These are phyloP conservation scores for Dasysyrphus tricinctus DNA, from an alignment of 2,888 invertebrate species.

Conservation along the genomic window DNA sequence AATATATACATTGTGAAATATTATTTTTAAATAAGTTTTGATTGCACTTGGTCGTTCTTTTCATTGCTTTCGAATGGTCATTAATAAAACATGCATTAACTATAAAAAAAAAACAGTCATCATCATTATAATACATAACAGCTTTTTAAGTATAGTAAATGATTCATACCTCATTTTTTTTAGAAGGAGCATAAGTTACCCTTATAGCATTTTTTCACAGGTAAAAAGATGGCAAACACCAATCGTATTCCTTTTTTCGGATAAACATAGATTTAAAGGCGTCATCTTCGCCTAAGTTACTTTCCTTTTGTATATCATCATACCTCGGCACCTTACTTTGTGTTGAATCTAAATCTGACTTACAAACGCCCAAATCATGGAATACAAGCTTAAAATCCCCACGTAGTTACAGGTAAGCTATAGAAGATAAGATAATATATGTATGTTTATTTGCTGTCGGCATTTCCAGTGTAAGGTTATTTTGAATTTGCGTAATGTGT, in stretches of 20 bases:
- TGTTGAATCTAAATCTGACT: constrained; percentile 36
- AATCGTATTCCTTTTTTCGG: constrained; percentile 33
- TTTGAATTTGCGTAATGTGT: constrained; percentile 56
- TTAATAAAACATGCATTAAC: no score
- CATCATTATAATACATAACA: no score
- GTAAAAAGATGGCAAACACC: constrained; percentile 35
- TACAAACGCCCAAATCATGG: constrained; percentile 54
- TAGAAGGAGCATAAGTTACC: background rate
- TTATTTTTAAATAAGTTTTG: background rate
- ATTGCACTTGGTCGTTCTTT: no score
- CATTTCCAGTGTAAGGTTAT: constrained; percentile 35
- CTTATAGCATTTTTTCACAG: background rate
- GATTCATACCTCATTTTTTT: background rate
- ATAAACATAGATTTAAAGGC: constrained; percentile 47
- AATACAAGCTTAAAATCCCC: constrained; percentile 57
- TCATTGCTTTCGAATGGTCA: no score
- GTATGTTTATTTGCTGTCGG: constrained; percentile 65
- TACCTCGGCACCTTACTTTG: background rate
- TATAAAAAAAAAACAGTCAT: no score
- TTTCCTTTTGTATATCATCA: constrained; percentile 14
- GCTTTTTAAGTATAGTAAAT: no score
- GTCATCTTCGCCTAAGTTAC: constrained; percentile 35
- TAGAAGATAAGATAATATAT: constrained; percentile 55
- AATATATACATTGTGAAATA: background rate
- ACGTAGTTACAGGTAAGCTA: constrained; percentile 51